phyloP scores from a whole-genome alignment of 2,888 invertebrate genomes.

The Clistopyga incitator region DNA sequence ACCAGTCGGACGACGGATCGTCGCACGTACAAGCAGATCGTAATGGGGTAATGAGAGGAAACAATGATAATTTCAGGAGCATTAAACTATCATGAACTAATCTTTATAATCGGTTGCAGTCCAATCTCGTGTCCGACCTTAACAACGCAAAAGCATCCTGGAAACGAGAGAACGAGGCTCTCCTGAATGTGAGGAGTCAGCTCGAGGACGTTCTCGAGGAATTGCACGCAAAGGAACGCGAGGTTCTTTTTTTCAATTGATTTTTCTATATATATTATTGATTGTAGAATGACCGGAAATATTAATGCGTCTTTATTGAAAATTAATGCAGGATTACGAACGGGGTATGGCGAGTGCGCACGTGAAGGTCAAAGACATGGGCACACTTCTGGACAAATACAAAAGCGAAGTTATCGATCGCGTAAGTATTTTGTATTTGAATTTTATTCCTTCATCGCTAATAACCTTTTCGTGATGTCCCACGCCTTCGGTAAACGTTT shows the following conservation, averaged over 20 bases:
- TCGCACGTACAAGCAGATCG: conserved; percentile 44
- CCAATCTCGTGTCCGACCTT: conserved; percentile 66
- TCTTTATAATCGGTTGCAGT: conserved; percentile 31
- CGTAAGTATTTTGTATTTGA: conserved; percentile 43
- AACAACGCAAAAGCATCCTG: conserved; percentile 73
- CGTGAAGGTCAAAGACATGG: conserved; percentile 71
- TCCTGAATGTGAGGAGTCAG: conserved; percentile 73
- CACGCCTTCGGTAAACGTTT: conserved; percentile 70
- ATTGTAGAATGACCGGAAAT: background rate
- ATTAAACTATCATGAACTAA: conserved; percentile 16
- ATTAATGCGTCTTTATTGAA: background rate
- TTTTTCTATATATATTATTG: background rate
- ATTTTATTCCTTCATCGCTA: background rate
- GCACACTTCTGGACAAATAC: conserved; percentile 70
- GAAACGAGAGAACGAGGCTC: conserved; percentile 74
- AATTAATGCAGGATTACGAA: conserved; percentile 62
- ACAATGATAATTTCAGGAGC: background rate
- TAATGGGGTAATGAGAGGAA: conserved; percentile 58
- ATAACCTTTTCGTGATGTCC: conserved; percentile 36
- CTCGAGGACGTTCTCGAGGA: conserved; percentile 73
- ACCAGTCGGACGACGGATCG: conserved; percentile 41
- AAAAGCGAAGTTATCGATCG: conserved; percentile 68
- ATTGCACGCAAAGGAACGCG: conserved; percentile 70
- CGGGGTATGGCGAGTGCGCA: conserved; percentile 69
- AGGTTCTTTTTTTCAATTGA: conserved; percentile 58